These are phyloP conservation scores for Steatornis caripensis DNA, from an alignment of 2,113 vertebrate species.

Conservation along the genomic window DNA sequence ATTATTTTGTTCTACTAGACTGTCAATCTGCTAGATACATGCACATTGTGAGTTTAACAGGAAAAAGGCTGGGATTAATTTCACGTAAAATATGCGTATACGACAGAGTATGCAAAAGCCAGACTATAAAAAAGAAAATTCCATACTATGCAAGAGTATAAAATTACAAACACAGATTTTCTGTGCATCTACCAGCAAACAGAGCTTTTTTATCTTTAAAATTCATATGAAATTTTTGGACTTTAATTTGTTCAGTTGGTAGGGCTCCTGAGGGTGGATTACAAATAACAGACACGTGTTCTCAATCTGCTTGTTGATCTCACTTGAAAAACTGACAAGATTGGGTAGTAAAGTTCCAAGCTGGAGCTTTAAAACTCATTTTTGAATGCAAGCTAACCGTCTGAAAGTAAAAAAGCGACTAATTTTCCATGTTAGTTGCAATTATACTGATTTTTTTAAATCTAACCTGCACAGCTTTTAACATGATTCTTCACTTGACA, in stretches of 20 bases:
- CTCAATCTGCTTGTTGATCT: constrained; percentile 23
- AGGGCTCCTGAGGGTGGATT: neutral
- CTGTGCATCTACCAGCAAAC: constrained; percentile 37
- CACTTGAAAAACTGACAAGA: neutral
- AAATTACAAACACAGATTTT: constrained; percentile 51
- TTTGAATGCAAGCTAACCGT: constrained; percentile 27
- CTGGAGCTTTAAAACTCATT: constrained; percentile 3
- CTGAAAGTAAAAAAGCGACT: constrained; percentile 9
- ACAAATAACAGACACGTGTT: neutral
- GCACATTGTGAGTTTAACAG: neutral
- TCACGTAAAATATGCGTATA: neutral
- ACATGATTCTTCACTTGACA: neutral
- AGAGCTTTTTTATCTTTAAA: constrained; percentile 53
- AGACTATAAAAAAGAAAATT: constrained; percentile 41
- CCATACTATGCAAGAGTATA: constrained; percentile 7
- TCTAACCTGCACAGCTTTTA: neutral
- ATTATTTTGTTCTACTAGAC: constrained; percentile 19
- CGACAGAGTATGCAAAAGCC: neutral
- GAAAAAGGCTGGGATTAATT: neutral
- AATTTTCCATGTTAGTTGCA: constrained; percentile 40
- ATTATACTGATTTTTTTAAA: constrained; percentile 19
- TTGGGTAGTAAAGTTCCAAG: neutral
- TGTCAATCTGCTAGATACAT: neutral
- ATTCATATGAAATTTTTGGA: constrained; percentile 35
- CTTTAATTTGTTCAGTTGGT: constrained; percentile 22